Evolutionary conservation across 2,113 vertebrate genomes (phyloP).

Genomic region (Sander vitreus): DNA sequence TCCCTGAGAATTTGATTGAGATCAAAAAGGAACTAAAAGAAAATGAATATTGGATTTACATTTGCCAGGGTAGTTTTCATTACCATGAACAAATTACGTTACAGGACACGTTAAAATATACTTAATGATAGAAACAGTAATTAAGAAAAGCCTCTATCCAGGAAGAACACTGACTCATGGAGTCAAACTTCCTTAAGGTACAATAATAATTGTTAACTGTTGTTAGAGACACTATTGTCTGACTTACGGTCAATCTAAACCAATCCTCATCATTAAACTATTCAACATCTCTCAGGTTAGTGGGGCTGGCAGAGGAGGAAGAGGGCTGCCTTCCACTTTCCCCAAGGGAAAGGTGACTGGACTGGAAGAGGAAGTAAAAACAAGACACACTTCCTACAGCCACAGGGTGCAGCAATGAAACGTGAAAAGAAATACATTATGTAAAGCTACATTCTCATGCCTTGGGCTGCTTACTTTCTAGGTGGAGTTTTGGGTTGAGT

Average conservation of each 20-base stretch:
- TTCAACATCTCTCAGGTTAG: background rate
- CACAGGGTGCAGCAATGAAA: constrained; percentile 17
- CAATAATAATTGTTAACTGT: constrained; percentile 1
- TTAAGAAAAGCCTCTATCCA: background rate
- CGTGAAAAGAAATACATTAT: background rate
- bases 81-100: background rate
- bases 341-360: constrained; percentile 1
- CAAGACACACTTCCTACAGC: constrained; percentile 33
- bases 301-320: background rate
- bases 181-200: background rate
- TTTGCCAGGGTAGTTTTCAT: too few relatives aligned
- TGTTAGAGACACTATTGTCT: constrained; percentile 16
- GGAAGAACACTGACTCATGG: constrained; percentile 51
- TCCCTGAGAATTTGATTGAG: too few relatives aligned
- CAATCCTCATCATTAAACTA: background rate
- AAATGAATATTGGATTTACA: too few relatives aligned
- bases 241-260: constrained; percentile 20
- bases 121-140: background rate
- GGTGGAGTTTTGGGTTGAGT: constrained; percentile 12
- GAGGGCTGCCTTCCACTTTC: constrained; percentile 10
- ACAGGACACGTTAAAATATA: background rate
- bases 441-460: background rate
- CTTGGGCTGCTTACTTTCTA: constrained; percentile 15
- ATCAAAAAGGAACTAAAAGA: too few relatives aligned
- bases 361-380: constrained; percentile 55